These are phyloP conservation scores for Gastracanthus pulcherrimus DNA, from an alignment of 2,888 invertebrate species.

Conservation along the genomic window DNA sequence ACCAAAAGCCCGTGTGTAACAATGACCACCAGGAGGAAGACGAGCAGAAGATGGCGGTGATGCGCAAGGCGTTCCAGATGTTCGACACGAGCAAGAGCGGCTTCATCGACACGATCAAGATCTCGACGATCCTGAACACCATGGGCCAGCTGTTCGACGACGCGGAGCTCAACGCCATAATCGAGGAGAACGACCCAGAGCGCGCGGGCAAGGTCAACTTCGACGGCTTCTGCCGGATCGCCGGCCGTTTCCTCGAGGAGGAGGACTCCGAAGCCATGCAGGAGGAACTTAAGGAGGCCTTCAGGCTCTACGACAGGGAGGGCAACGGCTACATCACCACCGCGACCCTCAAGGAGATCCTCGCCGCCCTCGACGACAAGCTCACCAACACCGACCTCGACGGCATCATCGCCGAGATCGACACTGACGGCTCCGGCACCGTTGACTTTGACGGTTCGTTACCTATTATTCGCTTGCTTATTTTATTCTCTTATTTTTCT, in stretches of 20 bases:
- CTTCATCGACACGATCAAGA: slow-evolving; percentile 93
- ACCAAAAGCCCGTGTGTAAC: neutral
- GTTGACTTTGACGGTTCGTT: slow-evolving; percentile 98
- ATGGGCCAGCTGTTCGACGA: slow-evolving; percentile 97
- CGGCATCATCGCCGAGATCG: slow-evolving; percentile 98
- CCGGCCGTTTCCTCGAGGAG: slow-evolving; percentile 95
- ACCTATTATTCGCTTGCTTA: slow-evolving; percentile 8
- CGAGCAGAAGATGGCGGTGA: slow-evolving; percentile 91
- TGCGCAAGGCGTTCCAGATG: slow-evolving; percentile 98
- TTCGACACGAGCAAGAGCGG: slow-evolving; percentile 96
- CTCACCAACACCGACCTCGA: slow-evolving; percentile 94
- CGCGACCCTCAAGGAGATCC: slow-evolving; percentile 93
- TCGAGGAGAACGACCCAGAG: slow-evolving; percentile 95
- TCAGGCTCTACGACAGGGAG: slow-evolving; percentile 97
- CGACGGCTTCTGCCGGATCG: slow-evolving; percentile 95
- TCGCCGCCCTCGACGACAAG: slow-evolving; percentile 95
- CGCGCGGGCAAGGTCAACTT: slow-evolving; percentile 95
- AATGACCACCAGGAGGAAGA: slow-evolving; percentile 80
- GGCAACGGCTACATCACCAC: slow-evolving; percentile 97
- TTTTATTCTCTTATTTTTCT: neutral
- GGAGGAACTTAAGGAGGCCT: slow-evolving; percentile 98
- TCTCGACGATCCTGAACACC: slow-evolving; percentile 94
- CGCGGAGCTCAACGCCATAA: slow-evolving; percentile 91
- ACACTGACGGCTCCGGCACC: slow-evolving; percentile 98
- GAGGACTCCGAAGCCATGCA: slow-evolving; percentile 98